A percentile compares a stretch with the other conserved stretches of the same genome.
Evolutionary conservation across 2,797 vertebrate genomes (phyloP).

Genomic region (Pangasius macronema): DNA sequence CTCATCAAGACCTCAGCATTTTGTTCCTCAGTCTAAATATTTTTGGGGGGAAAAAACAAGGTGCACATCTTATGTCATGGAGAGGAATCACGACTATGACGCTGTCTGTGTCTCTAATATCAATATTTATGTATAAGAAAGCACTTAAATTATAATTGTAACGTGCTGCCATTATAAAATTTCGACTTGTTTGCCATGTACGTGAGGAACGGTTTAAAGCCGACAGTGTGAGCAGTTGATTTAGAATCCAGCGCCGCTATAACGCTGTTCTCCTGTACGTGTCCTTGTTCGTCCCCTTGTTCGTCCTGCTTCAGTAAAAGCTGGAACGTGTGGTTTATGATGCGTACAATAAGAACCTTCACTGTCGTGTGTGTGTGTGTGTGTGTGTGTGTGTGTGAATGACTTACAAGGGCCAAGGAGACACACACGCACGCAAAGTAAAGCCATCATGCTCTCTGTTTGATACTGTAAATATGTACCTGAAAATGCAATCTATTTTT

Average conservation of each 20-base stretch:
- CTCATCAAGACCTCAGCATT: background rate
- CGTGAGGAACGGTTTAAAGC: background rate
- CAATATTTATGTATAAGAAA: background rate
- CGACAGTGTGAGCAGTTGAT: background rate
- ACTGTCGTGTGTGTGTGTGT: constrained; percentile 12
- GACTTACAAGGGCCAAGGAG: too few relatives aligned
- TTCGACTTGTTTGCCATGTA: background rate
- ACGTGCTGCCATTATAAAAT: background rate
- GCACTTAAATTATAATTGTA: constrained; percentile 6
- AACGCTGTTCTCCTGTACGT: background rate
- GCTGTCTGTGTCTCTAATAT: background rate
- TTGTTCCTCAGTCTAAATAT: background rate
- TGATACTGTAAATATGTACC: constrained; percentile 89
- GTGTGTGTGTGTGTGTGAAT: constrained; percentile 13
- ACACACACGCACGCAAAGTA: too few relatives aligned
- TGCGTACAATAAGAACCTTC: constrained; percentile 3
- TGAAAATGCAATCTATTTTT: constrained; percentile 92
- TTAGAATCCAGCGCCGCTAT: background rate
- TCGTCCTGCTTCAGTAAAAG: constrained; percentile 16
- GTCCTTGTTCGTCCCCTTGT: background rate
- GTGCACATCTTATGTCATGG: background rate
- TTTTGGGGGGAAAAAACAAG: background rate
- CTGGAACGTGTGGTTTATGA: background rate
- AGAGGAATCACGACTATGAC: background rate
- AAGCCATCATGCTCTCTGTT: constrained; percentile 75